Evolutionary conservation across 2,888 invertebrate genomes (phyloP).

Genomic region (Pantelozetes paolii): DNA sequence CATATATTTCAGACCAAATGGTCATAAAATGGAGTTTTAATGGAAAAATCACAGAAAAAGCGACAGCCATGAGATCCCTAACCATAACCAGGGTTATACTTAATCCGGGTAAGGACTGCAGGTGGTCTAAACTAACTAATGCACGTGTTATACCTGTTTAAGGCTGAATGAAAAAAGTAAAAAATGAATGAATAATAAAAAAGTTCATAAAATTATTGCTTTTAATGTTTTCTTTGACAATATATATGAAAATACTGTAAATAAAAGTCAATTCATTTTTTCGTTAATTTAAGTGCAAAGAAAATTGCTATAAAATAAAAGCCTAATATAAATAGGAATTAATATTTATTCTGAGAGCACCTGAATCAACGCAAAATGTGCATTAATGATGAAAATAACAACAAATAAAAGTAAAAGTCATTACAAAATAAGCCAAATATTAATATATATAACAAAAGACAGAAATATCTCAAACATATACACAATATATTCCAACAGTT

Average conservation of each 20-base stretch:
- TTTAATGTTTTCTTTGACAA: constrained; percentile 10
- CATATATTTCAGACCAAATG: neutral
- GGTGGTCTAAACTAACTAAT: constrained; percentile 1
- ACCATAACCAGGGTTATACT: neutral
- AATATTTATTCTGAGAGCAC: constrained; percentile 34
- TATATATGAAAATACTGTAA: neutral
- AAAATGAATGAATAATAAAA: neutral
- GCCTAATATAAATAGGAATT: constrained; percentile 14
- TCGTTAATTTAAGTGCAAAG: constrained; percentile 17
- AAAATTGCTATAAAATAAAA: constrained; percentile 33
- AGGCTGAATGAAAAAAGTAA: neutral
- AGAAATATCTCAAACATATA: constrained; percentile 10
- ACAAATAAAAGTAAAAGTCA: constrained; percentile 30
- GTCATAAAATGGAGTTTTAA: neutral
- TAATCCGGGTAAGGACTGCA: constrained; percentile 25
- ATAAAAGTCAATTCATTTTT: constrained; percentile 24
- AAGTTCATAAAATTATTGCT: constrained; percentile 19
- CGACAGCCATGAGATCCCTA: neutral
- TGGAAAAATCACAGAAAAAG: constrained; percentile 6
- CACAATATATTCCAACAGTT: neutral
- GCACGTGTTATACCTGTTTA: constrained; percentile 28
- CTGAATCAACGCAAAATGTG: constrained; percentile 24
- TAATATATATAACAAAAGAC: constrained; percentile 36
- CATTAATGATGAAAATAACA: constrained; percentile 37
- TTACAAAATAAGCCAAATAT: constrained; percentile 36